Conservation (phyloP, 1,140 invertebrate genomes). For the Galleria mellonella region DNA sequence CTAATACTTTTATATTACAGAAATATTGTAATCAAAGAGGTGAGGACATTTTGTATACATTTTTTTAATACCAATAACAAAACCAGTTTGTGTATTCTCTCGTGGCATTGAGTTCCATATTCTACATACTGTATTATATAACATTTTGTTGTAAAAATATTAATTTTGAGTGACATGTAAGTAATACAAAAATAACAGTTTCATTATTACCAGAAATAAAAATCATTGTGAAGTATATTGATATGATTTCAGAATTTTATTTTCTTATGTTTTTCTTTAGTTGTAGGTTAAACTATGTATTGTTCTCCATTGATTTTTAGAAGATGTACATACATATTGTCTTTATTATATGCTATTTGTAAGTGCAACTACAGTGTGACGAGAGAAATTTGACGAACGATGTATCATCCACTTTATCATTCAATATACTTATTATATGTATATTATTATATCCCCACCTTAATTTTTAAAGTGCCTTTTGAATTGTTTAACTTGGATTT, state of each 20-base stretch:
- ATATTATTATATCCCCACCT: constrained; percentile 29
- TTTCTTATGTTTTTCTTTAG: constrained; percentile 12
- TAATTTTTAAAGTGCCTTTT: constrained; percentile 39
- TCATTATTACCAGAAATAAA: not conserved
- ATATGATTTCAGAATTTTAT: not conserved
- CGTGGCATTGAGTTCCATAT: constrained; percentile 50
- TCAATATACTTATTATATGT: constrained; percentile 19
- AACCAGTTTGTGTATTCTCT: constrained; percentile 54
- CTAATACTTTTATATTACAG: constrained; percentile 63
- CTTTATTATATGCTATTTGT: constrained; percentile 54
- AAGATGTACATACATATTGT: constrained; percentile 51
- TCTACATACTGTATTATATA: constrained; percentile 1
- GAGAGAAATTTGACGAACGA: constrained; percentile 53
- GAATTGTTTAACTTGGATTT: constrained; percentile 18
- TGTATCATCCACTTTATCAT: constrained; percentile 42
- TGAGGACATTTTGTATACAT: constrained; percentile 68
- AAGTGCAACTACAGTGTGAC: constrained; percentile 66
- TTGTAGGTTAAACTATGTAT: constrained; percentile 30
- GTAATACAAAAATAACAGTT: no score
- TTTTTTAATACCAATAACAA: constrained; percentile 48
- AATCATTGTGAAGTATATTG: constrained; percentile 19
- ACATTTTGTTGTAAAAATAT: not conserved
- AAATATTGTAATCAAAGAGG: constrained; percentile 54
- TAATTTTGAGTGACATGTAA: not conserved
- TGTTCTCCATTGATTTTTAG: constrained; percentile 44